These are phyloP conservation scores for Caenorhabditis elegans DNA, from an alignment of 1,140 invertebrate species.

Conservation along the genomic window WBcel235 BX284602.5:8162501-8163000, in stretches of 20 bases:
- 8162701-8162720: background rate
- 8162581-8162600: background rate
- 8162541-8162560: too few species aligned
- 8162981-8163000: background rate
- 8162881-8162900: background rate
- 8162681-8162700: slow-evolving; percentile 8
- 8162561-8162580: background rate
- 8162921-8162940: background rate
- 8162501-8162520: too few species aligned
- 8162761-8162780: background rate
- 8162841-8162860: background rate
- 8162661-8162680: too few species aligned
- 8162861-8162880: background rate
- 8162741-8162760: background rate
- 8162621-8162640: too few species aligned
- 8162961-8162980: background rate
- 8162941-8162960: background rate
- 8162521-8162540: too few species aligned
- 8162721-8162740: slow-evolving; percentile 4
- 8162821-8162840: background rate
- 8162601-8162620: background rate
- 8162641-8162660: too few species aligned
- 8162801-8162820: background rate
- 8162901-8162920: background rate
- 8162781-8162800: background rate